Evolutionary conservation across 2,797 vertebrate species (phyloP), one percentile per base, ranked within the genome.

Genomic region (Podarcis lilfordi): DNA sequence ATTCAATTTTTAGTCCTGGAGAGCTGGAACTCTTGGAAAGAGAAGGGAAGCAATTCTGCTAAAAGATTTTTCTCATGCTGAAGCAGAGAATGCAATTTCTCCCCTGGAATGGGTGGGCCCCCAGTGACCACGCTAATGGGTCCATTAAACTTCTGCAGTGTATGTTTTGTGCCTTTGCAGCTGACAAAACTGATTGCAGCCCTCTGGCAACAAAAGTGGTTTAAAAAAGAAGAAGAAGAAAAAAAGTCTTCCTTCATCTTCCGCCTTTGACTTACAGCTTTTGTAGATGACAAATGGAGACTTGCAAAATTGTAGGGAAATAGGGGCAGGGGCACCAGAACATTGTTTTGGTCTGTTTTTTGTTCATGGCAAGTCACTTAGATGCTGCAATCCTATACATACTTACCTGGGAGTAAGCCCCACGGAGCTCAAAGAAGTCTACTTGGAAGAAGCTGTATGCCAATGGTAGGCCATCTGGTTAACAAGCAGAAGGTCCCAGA

Each of bases 1-100:
- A 74, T 29, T 80, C 77, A 66, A 74, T 80, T 68, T 25, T 64
- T 55, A 50, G 27, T 87, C 75, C 68, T 27, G 69, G 69, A 81
- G 55, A 75, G n/a, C 40, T 84, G 7, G 32, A 83, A 61, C 81
- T 80, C 50, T 86, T 87, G 37, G 75, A 84, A 84, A 84, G 75
- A 37, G 45, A 69, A 77, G 27, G 66, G 69, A 68, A 66, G 77
- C 32, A 29, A 66, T n/a, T 37, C 55, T 8, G 25, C 37, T 83
- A 19, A 50, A 50, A 74, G 37, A 75, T 81, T 8, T 37, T 29
- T 19, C 40, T 64, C 5, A 74, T 45, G 17, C 40, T 13, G 69
- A 55, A 61, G 68, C 40, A 78, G 27, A 55, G 45, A 79, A 87
- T 64, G 19, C 32, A 37, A 80, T 8, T 25, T 79, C 45, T 55